These are phyloP conservation scores for Ophion obscuratus DNA, from an alignment of 2,888 invertebrate genomes.

Conservation along the genomic window DNA sequence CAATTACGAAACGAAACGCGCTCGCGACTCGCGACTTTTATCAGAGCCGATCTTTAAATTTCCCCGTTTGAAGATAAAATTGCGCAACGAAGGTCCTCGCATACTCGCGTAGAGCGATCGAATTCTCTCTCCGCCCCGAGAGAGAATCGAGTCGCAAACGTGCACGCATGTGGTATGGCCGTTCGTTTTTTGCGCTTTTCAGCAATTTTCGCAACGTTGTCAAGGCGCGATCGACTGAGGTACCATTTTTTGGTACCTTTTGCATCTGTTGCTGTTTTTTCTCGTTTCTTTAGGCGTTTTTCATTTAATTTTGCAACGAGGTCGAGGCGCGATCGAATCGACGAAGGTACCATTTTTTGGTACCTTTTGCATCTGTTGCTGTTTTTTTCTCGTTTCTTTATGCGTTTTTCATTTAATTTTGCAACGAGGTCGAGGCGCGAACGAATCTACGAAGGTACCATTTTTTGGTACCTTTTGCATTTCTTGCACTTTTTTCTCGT, in stretches of 20 bases:
- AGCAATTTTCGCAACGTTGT: neutral
- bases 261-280: neutral
- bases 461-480: neutral
- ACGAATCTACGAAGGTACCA: neutral
- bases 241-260: neutral
- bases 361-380: neutral
- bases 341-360: neutral
- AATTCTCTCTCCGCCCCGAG: neutral
- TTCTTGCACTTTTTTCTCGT: neutral
- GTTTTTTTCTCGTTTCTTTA: neutral
- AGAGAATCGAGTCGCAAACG: neutral
- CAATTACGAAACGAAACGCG: conserved; percentile 1
- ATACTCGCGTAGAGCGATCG: neutral
- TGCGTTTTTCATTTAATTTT: neutral
- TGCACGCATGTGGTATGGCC: neutral
- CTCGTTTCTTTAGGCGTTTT: neutral
- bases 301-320: neutral
- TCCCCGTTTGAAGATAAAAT: neutral
- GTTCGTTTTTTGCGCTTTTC: neutral
- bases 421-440: neutral
- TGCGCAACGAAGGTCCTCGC: neutral
- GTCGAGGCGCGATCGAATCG: neutral
- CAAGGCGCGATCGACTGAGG: neutral
- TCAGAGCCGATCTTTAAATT: neutral
- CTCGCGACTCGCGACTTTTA: conserved; percentile 1